A percentile compares a stretch with the other conserved stretches of the same genome.
phyloP scores from a whole-genome alignment of 2,797 vertebrate species.

The Tinamus major region DNA sequence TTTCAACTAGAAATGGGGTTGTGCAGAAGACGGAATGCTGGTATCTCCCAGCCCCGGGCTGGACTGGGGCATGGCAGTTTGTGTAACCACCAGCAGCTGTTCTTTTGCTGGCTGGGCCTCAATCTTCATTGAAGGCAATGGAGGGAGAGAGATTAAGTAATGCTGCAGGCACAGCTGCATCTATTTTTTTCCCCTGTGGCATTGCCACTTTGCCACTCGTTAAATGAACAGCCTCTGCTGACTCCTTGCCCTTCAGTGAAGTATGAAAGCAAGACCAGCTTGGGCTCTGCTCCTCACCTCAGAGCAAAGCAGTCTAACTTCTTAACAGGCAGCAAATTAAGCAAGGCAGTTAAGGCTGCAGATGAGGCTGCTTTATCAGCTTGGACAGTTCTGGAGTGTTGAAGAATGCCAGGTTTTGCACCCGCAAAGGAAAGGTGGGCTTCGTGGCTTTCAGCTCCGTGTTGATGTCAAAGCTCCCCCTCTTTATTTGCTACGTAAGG shows the following conservation, averaged over 20 bases:
- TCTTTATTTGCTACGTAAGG: not conserved
- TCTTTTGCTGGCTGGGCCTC: slow-evolving; percentile 61
- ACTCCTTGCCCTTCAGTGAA: slow-evolving; percentile 6
- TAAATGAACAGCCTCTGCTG: slow-evolving; percentile 50
- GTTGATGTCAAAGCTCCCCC: not conserved
- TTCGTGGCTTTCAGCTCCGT: not conserved
- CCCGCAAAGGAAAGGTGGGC: not conserved
- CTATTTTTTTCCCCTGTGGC: slow-evolving; percentile 50
- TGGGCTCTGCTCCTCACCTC: not conserved
- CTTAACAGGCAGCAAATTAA: slow-evolving; percentile 34
- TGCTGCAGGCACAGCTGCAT: slow-evolving; percentile 62
- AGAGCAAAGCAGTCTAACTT: slow-evolving; percentile 17
- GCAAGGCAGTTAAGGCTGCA: not conserved
- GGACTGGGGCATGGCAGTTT: slow-evolving; percentile 14
- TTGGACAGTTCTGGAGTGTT: not conserved
- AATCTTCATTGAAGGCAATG: slow-evolving; percentile 53
- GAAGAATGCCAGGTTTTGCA: not conserved
- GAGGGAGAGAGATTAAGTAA: slow-evolving; percentile 65
- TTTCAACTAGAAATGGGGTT: not conserved
- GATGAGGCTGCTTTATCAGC: not conserved
- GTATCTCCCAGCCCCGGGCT: slow-evolving; percentile 32
- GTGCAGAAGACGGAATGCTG: not conserved
- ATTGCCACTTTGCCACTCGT: slow-evolving; percentile 55
- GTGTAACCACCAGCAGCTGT: slow-evolving; percentile 48
- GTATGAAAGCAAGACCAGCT: not conserved